Conservation (phyloP, 2,888 invertebrate species). For the Drosophila mulleri region DNA sequence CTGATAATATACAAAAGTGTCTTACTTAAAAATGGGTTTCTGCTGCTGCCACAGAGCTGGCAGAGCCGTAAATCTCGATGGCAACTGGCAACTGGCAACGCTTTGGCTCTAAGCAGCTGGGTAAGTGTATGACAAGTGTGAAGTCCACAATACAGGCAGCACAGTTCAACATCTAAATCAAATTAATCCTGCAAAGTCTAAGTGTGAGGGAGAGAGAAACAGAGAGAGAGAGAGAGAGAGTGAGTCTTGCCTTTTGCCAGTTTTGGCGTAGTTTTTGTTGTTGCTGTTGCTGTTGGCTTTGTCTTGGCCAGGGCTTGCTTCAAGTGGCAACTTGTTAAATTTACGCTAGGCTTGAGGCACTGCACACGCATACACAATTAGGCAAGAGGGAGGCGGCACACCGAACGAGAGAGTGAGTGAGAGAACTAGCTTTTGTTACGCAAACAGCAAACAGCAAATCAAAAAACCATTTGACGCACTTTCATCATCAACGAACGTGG, state of each 20-base stretch:
- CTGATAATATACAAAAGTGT: background rate
- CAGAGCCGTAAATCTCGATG: slow-evolving; percentile 16
- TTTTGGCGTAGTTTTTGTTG: slow-evolving; percentile 46
- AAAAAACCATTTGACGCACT: slow-evolving; percentile 81
- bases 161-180: slow-evolving; percentile 74
- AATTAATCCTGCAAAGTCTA: slow-evolving; percentile 64
- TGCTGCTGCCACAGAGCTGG: background rate
- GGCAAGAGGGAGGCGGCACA: slow-evolving; percentile 10
- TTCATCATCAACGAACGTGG: slow-evolving; percentile 70
- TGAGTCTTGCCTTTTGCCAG: slow-evolving; percentile 40
- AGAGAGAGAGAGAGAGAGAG: background rate
- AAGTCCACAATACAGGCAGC: slow-evolving; percentile 48
- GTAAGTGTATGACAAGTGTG: slow-evolving; percentile 60
- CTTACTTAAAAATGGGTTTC: background rate
- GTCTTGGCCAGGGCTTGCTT: slow-evolving; percentile 39
- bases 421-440: slow-evolving; percentile 59
- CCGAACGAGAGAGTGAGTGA: background rate
- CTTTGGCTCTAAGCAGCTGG: slow-evolving; percentile 16
- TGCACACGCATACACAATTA: slow-evolving; percentile 78
- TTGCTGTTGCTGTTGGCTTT: slow-evolving; percentile 15
- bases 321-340: slow-evolving; percentile 79
- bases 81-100: slow-evolving; percentile 19
- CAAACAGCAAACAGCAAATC: slow-evolving; percentile 73
- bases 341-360: slow-evolving; percentile 72
- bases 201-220: background rate